Percentiles rank a stretch among this genome's conserved stretches.
Conservation (phyloP, 2,888 invertebrate species). For the Eupithecia centaureata region DNA sequence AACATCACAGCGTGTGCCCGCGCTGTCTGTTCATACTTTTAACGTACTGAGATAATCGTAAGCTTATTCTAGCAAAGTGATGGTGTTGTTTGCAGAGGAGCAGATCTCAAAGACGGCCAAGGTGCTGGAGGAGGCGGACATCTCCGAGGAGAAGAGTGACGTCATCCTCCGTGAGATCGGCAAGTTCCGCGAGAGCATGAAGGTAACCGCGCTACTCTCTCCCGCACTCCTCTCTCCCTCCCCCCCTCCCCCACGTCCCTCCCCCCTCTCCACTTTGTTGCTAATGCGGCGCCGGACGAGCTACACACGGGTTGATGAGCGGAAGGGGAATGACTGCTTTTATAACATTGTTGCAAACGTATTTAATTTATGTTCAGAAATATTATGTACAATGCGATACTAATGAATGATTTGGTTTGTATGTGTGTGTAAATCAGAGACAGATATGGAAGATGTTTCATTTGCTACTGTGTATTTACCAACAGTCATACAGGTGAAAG, state of each 20-base stretch:
- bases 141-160: slow-evolving; percentile 98
- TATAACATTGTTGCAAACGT: background rate
- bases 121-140: slow-evolving; percentile 92
- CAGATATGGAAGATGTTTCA: too few species aligned
- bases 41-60: too few species aligned
- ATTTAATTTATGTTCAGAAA: too few species aligned
- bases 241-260: slow-evolving; percentile 16
- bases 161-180: slow-evolving; percentile 98
- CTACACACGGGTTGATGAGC: slow-evolving; percentile 32
- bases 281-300: slow-evolving; percentile 36
- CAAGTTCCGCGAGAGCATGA: slow-evolving; percentile 98
- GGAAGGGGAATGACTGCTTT: slow-evolving; percentile 1
- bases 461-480: too few species aligned
- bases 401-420: too few species aligned
- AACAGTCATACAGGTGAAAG: too few species aligned
- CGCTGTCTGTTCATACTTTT: too few species aligned
- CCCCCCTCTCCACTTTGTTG: slow-evolving; percentile 30
- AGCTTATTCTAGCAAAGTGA: too few species aligned
- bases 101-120: slow-evolving; percentile 86
- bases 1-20: too few species aligned
- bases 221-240: slow-evolving; percentile 18
- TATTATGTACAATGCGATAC: too few species aligned
- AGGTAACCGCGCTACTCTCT: slow-evolving; percentile 85
- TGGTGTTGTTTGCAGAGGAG: slow-evolving; percentile 86
- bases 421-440: too few species aligned